Conservation (phyloP, 2,888 invertebrate genomes). For the Yponomeuta malinellus region DNA sequence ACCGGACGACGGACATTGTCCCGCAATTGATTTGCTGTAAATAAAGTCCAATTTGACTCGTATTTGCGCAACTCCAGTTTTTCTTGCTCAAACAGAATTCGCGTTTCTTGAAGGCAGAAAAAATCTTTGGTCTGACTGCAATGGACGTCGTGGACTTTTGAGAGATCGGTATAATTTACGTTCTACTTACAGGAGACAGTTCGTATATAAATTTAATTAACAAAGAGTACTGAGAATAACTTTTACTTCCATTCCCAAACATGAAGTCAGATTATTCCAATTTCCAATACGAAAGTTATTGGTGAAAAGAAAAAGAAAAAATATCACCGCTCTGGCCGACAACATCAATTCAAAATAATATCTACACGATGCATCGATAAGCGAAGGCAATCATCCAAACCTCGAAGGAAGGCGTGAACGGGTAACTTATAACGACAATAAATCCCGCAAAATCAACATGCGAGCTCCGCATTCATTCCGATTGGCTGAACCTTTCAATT, state of each 20-base stretch:
- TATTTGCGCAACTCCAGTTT: neutral
- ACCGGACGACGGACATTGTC: conserved; percentile 2
- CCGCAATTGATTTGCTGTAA: conserved; percentile 12
- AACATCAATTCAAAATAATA: conserved; percentile 27
- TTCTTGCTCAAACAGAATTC: neutral
- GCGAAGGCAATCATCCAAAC: conserved; percentile 44
- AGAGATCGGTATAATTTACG: neutral
- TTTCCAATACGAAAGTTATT: neutral
- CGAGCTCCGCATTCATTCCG: conserved; percentile 45
- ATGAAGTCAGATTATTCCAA: neutral
- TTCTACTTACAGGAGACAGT: neutral
- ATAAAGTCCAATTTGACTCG: conserved; percentile 10
- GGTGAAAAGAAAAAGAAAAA: neutral
- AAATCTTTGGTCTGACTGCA: neutral
- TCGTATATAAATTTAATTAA: neutral
- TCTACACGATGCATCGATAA: conserved; percentile 47
- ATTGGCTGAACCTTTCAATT: conserved; percentile 53
- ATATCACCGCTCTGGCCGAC: conserved; percentile 5
- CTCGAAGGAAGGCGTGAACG: conserved; percentile 50
- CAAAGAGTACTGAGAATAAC: neutral
- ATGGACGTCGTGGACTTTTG: neutral
- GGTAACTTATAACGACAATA: conserved; percentile 55
- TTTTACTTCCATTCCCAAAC: neutral
- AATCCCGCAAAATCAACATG: conserved; percentile 62
- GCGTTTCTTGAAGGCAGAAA: conserved; percentile 1